Conservation (phyloP, 2,113 vertebrate species). For the Gulo gulo region DNA sequence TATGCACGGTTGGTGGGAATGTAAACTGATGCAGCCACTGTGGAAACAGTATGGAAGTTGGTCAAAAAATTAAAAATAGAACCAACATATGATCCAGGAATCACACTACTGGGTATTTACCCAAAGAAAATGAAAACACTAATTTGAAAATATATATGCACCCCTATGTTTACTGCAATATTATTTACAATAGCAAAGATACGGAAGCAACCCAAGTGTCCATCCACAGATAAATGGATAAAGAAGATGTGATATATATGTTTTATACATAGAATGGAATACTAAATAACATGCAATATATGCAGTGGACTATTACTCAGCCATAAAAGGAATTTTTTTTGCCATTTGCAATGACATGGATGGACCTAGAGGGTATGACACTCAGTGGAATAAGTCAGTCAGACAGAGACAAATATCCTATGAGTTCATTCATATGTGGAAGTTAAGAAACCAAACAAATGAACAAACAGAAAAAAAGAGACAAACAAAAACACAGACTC, state of each 20-base stretch:
- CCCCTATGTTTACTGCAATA: no score
- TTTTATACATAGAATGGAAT: background rate
- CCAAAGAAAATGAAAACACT: no score
- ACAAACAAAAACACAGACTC: background rate
- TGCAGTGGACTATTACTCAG: background rate
- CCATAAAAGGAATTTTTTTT: background rate
- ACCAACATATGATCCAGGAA: no score
- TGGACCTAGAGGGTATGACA: background rate
- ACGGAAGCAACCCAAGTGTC: no score
- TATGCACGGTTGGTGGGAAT: background rate
- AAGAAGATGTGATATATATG: background rate
- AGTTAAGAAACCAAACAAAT: background rate
- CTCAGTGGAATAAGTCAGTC: background rate
- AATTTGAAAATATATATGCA: no score
- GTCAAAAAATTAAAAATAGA: no score
- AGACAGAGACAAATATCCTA: background rate
- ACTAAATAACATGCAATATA: background rate
- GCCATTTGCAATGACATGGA: background rate
- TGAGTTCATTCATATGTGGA: background rate
- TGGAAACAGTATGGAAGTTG: no score
- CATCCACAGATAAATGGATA: no score
- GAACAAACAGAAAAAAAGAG: background rate
- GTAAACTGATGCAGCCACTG: no score
- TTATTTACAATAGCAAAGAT: no score
- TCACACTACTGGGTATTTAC: no score